A percentile compares a stretch with the other conserved stretches of the same genome.
Evolutionary conservation across 2,113 vertebrate genomes (phyloP).

Genomic region (Acrocephalus kingi): DNA sequence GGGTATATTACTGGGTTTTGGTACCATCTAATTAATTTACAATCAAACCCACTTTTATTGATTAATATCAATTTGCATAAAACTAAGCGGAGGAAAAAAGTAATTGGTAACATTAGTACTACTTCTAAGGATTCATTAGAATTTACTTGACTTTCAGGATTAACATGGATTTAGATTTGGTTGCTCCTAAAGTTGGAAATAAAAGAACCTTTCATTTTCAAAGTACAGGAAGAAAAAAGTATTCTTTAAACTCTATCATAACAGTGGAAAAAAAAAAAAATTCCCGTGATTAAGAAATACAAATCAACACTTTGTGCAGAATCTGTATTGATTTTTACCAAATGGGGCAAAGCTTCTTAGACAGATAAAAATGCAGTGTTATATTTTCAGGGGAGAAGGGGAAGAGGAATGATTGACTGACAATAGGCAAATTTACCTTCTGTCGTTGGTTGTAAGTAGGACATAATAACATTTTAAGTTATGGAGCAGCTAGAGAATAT

Average conservation of each 20-base stretch:
- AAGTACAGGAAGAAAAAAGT: not conserved
- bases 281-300: not conserved
- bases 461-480: not conserved
- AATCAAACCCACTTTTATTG: not conserved
- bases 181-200: not conserved
- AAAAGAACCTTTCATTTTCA: not conserved
- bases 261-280: not conserved
- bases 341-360: not conserved
- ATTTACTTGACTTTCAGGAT: constrained; percentile 14
- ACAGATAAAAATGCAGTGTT: not conserved
- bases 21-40: constrained; percentile 12
- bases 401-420: not conserved
- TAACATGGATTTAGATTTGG: constrained; percentile 8
- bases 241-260: not conserved
- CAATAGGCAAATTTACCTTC: not conserved
- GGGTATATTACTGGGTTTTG: constrained; percentile 19
- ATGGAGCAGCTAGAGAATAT: not conserved
- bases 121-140: constrained; percentile 28
- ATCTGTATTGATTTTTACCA: not conserved
- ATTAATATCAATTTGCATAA: constrained; percentile 23
- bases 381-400: not conserved
- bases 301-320: not conserved
- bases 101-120: not conserved
- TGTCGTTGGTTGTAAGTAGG: not conserved
- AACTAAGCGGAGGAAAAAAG: not conserved